Evolutionary conservation across 2,797 vertebrate species (phyloP).

Genomic region (Hypotaenidia okinawae): DNA sequence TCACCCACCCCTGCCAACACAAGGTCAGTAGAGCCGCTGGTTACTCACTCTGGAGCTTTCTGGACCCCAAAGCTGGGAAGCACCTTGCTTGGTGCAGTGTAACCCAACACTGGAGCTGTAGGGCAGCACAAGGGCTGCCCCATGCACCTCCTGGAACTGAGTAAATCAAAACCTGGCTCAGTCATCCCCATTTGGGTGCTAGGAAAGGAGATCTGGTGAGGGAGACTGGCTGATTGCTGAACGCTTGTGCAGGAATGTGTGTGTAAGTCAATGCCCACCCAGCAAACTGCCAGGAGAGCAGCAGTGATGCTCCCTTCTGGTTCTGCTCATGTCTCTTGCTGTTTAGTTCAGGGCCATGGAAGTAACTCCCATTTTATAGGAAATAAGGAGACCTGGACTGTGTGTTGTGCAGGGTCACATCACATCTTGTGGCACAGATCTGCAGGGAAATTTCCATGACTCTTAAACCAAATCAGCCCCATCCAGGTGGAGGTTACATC

Average conservation of each 20-base stretch:
- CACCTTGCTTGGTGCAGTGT: not conserved
- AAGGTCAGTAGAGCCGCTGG: not conserved
- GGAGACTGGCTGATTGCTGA: constrained; percentile 23
- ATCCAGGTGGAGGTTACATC: not conserved
- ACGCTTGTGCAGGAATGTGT: not conserved
- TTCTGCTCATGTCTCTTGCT: constrained; percentile 42
- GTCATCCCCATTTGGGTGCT: constrained; percentile 11
- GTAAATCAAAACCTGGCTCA: constrained; percentile 19
- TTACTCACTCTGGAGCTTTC: not conserved
- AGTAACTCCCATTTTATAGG: constrained; percentile 13
- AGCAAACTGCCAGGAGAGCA: constrained; percentile 52
- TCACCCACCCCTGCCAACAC: not conserved
- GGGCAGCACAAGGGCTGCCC: not conserved
- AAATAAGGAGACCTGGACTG: constrained; percentile 47
- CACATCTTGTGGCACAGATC: constrained; percentile 53
- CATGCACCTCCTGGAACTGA: not conserved
- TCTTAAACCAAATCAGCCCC: not conserved
- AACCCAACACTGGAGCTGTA: not conserved
- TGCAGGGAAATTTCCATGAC: not conserved
- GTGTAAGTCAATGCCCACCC: constrained; percentile 19
- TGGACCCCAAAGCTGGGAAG: not conserved
- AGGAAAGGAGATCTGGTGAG: constrained; percentile 20
- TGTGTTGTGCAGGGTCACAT: constrained; percentile 45
- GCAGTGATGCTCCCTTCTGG: constrained; percentile 54
- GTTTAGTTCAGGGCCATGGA: constrained; percentile 46